Conservation (phyloP, 2,113 vertebrate species). For the Microcebus murinus region DNA sequence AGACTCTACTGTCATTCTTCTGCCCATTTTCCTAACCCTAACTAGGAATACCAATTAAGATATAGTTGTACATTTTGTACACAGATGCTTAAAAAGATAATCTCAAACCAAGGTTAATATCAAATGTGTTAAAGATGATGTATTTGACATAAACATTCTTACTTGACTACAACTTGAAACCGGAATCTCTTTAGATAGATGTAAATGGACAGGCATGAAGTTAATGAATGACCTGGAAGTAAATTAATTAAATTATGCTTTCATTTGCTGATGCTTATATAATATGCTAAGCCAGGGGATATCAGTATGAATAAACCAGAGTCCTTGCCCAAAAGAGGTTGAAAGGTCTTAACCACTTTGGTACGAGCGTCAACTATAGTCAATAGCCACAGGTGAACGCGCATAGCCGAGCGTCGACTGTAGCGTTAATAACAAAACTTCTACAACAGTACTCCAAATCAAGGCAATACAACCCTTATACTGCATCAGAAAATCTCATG, state of each 20-base stretch:
- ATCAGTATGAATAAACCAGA: not conserved
- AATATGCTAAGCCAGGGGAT: not conserved
- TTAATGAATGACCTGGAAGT: conserved; percentile 29
- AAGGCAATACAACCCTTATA: no score
- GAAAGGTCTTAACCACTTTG: not conserved
- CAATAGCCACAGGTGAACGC: no score
- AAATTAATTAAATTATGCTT: not conserved
- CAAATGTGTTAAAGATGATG: not conserved
- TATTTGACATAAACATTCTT: not conserved
- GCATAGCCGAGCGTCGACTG: no score
- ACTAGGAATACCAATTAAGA: not conserved
- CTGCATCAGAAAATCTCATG: no score
- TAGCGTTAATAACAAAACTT: no score
- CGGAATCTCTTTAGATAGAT: not conserved
- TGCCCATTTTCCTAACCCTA: not conserved
- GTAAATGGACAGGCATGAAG: not conserved
- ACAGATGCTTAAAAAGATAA: conserved; percentile 1
- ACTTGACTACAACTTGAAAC: conserved; percentile 23
- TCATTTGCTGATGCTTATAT: not conserved
- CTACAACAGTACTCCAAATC: no score
- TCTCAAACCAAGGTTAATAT: not conserved
- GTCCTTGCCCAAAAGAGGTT: not conserved
- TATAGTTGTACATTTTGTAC: not conserved
- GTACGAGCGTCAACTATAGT: no score
- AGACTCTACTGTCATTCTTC: not conserved